phyloP scores from a whole-genome alignment of 2,113 vertebrate species.

The Galbula dea region DNA sequence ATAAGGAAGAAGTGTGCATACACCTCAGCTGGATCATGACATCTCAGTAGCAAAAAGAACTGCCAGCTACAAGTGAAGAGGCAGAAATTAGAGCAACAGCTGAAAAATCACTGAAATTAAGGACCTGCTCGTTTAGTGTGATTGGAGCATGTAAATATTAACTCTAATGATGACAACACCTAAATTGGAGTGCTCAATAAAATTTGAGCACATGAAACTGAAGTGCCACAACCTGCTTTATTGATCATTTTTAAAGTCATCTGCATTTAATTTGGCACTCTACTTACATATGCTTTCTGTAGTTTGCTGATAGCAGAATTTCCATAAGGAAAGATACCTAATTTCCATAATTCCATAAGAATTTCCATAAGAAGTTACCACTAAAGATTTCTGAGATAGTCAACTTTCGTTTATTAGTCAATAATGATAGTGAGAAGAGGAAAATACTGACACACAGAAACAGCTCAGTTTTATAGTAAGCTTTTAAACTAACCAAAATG shows the following conservation, averaged over 20 bases:
- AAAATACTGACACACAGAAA: not conserved
- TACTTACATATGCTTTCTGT: not conserved
- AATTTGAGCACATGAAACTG: slow-evolving; percentile 36
- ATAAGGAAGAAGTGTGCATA: not conserved
- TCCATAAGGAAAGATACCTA: not conserved
- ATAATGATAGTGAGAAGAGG: not conserved
- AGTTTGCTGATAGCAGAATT: not conserved
- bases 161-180: slow-evolving; percentile 57
- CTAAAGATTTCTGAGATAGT: not conserved
- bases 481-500: not conserved
- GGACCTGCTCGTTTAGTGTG: slow-evolving; percentile 59
- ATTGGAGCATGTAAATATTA: slow-evolving; percentile 70
- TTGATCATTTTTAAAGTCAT: slow-evolving; percentile 35
- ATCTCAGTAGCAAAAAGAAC: not conserved
- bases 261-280: slow-evolving; percentile 5
- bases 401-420: not conserved
- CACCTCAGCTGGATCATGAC: not conserved
- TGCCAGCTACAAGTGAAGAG: slow-evolving; percentile 49
- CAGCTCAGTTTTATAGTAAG: not conserved
- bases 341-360: no score
- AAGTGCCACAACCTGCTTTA: slow-evolving; percentile 53
- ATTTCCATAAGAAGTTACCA: not conserved
- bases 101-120: slow-evolving; percentile 62
- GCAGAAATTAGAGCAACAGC: slow-evolving; percentile 57
- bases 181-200: slow-evolving; percentile 64